Conservation (phyloP, 2,113 vertebrate species). For the Rana temporaria region DNA sequence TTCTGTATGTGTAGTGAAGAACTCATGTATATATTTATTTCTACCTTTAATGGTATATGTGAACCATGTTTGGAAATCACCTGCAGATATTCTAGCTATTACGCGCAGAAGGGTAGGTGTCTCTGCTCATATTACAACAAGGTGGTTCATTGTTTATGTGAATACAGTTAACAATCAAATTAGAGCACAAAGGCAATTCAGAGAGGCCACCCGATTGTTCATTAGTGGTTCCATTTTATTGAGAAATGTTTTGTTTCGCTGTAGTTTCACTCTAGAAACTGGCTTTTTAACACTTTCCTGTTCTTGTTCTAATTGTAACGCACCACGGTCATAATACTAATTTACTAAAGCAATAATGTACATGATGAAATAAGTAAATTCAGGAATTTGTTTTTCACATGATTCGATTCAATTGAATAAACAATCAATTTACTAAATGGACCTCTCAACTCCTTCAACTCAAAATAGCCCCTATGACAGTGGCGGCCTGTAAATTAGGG, state of each 20-base stretch:
- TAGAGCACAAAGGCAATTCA: constrained; percentile 24
- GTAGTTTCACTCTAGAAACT: constrained; percentile 54
- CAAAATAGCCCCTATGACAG: no score
- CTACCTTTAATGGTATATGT: neutral
- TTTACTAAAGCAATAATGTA: no score
- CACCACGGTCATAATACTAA: neutral
- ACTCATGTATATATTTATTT: neutral
- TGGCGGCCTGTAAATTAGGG: no score
- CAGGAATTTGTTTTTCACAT: no score
- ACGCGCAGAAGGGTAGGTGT: neutral
- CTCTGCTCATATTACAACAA: constrained; percentile 44
- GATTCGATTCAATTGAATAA: no score
- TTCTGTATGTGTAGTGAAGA: neutral
- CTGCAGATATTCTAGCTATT: constrained; percentile 2
- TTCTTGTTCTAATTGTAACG: neutral
- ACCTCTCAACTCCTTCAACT: no score
- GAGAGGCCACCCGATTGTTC: constrained; percentile 14
- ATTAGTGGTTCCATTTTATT: constrained; percentile 44
- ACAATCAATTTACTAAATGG: no score
- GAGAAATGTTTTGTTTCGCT: constrained; percentile 44
- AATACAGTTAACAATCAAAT: constrained; percentile 36
- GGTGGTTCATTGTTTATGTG: constrained; percentile 35
- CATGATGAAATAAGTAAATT: no score
- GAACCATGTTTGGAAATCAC: neutral
- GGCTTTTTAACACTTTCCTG: constrained; percentile 40